These are phyloP conservation scores for Tetanocera ferruginea DNA, from an alignment of 2,888 invertebrate species.

Conservation along the genomic window DNA sequence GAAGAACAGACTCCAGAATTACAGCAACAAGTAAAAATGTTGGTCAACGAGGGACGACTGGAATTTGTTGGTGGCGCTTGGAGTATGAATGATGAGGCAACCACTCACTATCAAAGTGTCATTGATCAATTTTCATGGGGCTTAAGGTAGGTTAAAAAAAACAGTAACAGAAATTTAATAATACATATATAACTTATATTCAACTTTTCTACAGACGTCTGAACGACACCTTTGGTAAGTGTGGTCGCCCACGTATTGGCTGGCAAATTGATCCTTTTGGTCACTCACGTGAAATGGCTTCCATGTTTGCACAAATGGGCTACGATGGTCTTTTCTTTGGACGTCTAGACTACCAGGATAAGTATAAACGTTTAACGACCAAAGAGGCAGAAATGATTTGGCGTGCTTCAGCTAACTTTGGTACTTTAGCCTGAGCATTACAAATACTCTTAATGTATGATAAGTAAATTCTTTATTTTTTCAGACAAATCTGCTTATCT, in stretches of 20 bases:
- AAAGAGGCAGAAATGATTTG: slow-evolving; percentile 87
- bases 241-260: slow-evolving; percentile 81
- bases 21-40: slow-evolving; percentile 74
- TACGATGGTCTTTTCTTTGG: slow-evolving; percentile 91
- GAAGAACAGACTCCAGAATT: slow-evolving; percentile 75
- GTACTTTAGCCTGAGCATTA: slow-evolving; percentile 68
- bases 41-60: slow-evolving; percentile 81
- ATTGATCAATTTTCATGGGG: slow-evolving; percentile 82
- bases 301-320: slow-evolving; percentile 84
- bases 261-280: slow-evolving; percentile 94
- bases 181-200: no score
- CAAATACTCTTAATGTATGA: no score
- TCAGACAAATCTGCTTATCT: slow-evolving; percentile 77
- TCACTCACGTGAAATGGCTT: slow-evolving; percentile 89
- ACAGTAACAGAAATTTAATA: no score
- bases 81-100: slow-evolving; percentile 88
- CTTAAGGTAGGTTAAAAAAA: slow-evolving; percentile 73
- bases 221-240: slow-evolving; percentile 80
- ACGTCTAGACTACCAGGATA: slow-evolving; percentile 89
- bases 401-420: slow-evolving; percentile 80
- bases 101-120: slow-evolving; percentile 78
- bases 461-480: slow-evolving; percentile 27
- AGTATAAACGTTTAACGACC: slow-evolving; percentile 72
- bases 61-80: slow-evolving; percentile 86
- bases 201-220: slow-evolving; percentile 74